Evolutionary conservation across 1,140 invertebrate species (phyloP).

Genomic region (Drosophila triauraria): DNA sequence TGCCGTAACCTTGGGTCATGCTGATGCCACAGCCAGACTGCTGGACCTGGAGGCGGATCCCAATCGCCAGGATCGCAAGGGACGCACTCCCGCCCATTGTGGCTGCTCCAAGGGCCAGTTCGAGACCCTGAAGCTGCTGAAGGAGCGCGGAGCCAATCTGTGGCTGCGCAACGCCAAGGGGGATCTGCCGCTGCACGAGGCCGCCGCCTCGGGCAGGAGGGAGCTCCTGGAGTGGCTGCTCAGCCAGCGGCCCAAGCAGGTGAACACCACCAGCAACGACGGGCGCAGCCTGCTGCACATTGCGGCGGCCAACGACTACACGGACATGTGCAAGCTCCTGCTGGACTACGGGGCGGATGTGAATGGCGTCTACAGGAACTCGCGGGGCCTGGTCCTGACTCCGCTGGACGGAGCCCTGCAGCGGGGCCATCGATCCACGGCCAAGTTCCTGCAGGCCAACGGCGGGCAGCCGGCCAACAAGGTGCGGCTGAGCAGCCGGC

Average conservation of each 20-base stretch:
- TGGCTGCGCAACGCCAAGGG: constrained; percentile 97
- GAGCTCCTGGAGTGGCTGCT: constrained; percentile 95
- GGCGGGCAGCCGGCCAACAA: constrained; percentile 93
- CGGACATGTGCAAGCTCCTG: constrained; percentile 96
- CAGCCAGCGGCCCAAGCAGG: constrained; percentile 91
- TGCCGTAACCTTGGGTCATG: constrained; percentile 97
- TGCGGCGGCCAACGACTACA: constrained; percentile 96
- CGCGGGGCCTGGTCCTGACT: constrained; percentile 93
- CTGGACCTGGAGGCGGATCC: constrained; percentile 95
- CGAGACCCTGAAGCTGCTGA: constrained; percentile 87
- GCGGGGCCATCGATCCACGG: constrained; percentile 93
- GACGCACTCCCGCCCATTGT: constrained; percentile 91
- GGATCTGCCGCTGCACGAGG: constrained; percentile 97
- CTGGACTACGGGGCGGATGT: constrained; percentile 92
- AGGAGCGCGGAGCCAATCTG: constrained; percentile 93
- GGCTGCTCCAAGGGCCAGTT: constrained; percentile 98
- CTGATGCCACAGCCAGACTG: constrained; percentile 95
- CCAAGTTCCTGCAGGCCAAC: constrained; percentile 96
- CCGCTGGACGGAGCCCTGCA: constrained; percentile 95
- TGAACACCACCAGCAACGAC: constrained; percentile 96
- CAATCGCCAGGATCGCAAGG: constrained; percentile 96
- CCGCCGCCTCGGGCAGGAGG: constrained; percentile 94
- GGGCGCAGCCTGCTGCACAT: constrained; percentile 97
- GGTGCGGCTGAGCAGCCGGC: constrained; percentile 85
- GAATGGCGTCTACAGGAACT: constrained; percentile 93